phyloP scores from a whole-genome alignment of 2,888 invertebrate species.

The Cetonia aurata region DNA sequence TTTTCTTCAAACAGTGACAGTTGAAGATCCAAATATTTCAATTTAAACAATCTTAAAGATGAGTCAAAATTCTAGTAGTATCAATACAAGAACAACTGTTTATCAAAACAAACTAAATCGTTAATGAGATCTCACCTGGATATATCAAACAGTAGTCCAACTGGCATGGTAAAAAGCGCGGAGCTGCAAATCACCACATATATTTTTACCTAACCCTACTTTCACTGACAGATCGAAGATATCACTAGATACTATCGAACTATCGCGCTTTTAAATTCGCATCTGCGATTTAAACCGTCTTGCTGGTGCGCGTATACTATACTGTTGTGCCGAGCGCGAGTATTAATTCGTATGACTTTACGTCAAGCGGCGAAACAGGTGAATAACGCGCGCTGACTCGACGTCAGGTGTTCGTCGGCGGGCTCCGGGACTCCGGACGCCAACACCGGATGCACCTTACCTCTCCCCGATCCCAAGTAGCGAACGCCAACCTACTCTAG shows the following conservation, averaged over 20 bases:
- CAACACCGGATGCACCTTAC: conserved; percentile 48
- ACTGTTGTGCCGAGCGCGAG: too few species aligned
- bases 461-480: conserved; percentile 33
- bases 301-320: too few species aligned
- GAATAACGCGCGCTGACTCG: conserved; percentile 26
- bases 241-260: too few species aligned
- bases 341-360: conserved; percentile 10
- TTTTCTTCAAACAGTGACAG: too few species aligned
- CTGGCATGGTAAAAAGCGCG: conserved; percentile 66
- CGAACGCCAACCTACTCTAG: conserved; percentile 43
- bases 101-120: too few species aligned
- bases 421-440: conserved; percentile 48
- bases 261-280: too few species aligned
- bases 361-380: conserved; percentile 43
- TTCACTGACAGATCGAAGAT: conserved; percentile 10
- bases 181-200: background rate
- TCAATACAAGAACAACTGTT: too few species aligned
- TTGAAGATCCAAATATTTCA: too few species aligned
- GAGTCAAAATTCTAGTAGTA: too few species aligned
- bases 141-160: conserved; percentile 73
- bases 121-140: conserved; percentile 67
- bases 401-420: conserved; percentile 49
- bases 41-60: too few species aligned
- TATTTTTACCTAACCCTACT: conserved; percentile 20
- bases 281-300: too few species aligned